Percentiles rank a stretch among this genome's conserved stretches.
These are phyloP conservation scores for Saccostrea cuccullata DNA, from an alignment of 1,140 invertebrate species.

Conservation along the genomic window DNA sequence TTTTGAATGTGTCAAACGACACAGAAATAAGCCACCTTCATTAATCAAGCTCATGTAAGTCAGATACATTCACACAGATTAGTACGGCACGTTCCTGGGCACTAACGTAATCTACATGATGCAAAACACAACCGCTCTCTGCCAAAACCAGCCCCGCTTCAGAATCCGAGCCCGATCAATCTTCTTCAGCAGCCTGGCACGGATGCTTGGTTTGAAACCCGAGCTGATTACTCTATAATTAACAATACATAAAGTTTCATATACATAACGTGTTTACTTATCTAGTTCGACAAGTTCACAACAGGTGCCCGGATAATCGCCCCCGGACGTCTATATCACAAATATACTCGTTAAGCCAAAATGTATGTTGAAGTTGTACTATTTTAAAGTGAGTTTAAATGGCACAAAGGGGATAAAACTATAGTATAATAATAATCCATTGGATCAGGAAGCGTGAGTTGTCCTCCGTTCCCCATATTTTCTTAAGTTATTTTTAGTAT, in stretches of 20 bases:
- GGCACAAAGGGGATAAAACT: background rate
- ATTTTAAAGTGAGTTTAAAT: background rate
- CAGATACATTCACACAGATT: conserved; percentile 11
- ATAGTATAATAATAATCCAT: background rate
- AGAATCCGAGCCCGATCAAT: conserved; percentile 29
- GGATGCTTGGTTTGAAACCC: conserved; percentile 3
- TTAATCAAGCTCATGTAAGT: conserved; percentile 27
- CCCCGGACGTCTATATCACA: background rate
- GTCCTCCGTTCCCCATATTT: background rate
- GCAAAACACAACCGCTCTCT: conserved; percentile 3
- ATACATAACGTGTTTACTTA: conserved; percentile 6
- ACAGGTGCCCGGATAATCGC: conserved; percentile 1
- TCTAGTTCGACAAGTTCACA: conserved; percentile 21
- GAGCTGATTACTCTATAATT: conserved; percentile 28
- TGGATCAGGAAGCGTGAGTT: background rate
- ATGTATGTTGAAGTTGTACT: background rate
- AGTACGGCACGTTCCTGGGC: conserved; percentile 8
- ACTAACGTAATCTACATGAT: conserved; percentile 17
- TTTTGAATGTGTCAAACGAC: conserved; percentile 28
- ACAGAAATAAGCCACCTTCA: conserved; percentile 6
- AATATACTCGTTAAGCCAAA: background rate
- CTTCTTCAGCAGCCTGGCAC: conserved; percentile 15
- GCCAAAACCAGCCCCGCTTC: conserved; percentile 10
- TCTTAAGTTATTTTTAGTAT: too few species aligned
- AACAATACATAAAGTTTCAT: conserved; percentile 34